Evolutionary conservation across 2,888 invertebrate genomes (phyloP).

Genomic region (Amblyteles armatorius): DNA sequence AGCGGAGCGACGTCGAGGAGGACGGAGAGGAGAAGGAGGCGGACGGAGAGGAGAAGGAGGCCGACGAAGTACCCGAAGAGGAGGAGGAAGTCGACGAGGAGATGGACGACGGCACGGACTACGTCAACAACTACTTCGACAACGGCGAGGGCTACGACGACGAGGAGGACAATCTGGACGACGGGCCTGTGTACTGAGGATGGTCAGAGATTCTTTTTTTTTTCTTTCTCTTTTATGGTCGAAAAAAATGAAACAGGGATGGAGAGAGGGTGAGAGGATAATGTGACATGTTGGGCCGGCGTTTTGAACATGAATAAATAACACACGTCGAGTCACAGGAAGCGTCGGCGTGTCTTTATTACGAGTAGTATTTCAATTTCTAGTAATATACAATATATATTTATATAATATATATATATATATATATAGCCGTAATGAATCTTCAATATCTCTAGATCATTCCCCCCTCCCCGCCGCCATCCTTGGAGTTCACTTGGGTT

Average conservation of each 20-base stretch:
- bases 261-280: background rate
- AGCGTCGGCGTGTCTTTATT: slow-evolving; percentile 84
- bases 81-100: slow-evolving; percentile 91
- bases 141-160: slow-evolving; percentile 95
- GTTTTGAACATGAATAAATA: slow-evolving; percentile 35
- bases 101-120: slow-evolving; percentile 95
- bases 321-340: slow-evolving; percentile 70
- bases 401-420: slow-evolving; percentile 78
- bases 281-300: background rate
- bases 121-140: slow-evolving; percentile 94
- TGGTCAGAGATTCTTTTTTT: slow-evolving; percentile 8
- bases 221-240: slow-evolving; percentile 14
- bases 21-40: slow-evolving; percentile 85
- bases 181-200: slow-evolving; percentile 91
- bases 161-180: slow-evolving; percentile 94
- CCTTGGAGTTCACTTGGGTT: background rate
- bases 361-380: slow-evolving; percentile 83
- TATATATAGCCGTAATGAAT: slow-evolving; percentile 83
- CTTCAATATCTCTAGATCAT: slow-evolving; percentile 78
- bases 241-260: background rate
- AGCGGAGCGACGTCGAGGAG: slow-evolving; percentile 83
- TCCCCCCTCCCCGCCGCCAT: slow-evolving; percentile 33
- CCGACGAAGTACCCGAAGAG: slow-evolving; percentile 86
- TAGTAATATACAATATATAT: slow-evolving; percentile 83
- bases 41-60: slow-evolving; percentile 86